phyloP scores from a whole-genome alignment of 92 coral and sea anemone species.

The Porites cylindrica region DNA sequence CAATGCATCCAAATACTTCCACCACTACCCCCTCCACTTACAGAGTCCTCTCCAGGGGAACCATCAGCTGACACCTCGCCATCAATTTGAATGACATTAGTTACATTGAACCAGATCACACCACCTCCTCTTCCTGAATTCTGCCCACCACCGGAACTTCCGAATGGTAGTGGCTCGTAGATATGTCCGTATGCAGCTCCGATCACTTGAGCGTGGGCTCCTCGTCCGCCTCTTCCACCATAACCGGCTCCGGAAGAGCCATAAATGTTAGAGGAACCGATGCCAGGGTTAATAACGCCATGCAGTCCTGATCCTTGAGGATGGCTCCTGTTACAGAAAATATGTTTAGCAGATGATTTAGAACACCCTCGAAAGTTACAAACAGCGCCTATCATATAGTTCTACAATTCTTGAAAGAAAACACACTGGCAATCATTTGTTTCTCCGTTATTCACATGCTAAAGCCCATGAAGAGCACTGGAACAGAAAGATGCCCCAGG shows the following conservation, averaged over 20 bases:
- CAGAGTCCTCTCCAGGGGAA: constrained; percentile 57
- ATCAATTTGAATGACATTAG: constrained; percentile 88
- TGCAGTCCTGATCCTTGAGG: constrained; percentile 73
- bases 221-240: constrained; percentile 97
- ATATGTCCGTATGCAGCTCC: constrained; percentile 93
- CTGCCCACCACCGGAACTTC: constrained; percentile 94
- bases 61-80: constrained; percentile 93
- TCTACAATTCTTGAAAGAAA: too few species aligned
- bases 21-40: constrained; percentile 97
- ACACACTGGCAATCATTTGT: too few species aligned
- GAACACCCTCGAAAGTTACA: too few species aligned
- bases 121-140: constrained; percentile 98
- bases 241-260: constrained; percentile 99
- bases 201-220: constrained; percentile 64
- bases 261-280: constrained; percentile 62
- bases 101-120: constrained; percentile 92
- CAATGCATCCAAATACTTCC: constrained; percentile 98
- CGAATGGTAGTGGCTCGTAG: constrained; percentile 93
- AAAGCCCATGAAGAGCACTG: too few species aligned
- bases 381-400: too few species aligned
- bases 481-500: too few species aligned
- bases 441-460: too few species aligned
- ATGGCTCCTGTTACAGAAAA: constrained; percentile 40
- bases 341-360: background rate
- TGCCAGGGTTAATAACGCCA: constrained; percentile 87